A percentile compares a stretch with the other conserved stretches of the same genome.
Evolutionary conservation across 2,113 vertebrate species (phyloP).

Genomic region (Marcusenius ussheri): DNA sequence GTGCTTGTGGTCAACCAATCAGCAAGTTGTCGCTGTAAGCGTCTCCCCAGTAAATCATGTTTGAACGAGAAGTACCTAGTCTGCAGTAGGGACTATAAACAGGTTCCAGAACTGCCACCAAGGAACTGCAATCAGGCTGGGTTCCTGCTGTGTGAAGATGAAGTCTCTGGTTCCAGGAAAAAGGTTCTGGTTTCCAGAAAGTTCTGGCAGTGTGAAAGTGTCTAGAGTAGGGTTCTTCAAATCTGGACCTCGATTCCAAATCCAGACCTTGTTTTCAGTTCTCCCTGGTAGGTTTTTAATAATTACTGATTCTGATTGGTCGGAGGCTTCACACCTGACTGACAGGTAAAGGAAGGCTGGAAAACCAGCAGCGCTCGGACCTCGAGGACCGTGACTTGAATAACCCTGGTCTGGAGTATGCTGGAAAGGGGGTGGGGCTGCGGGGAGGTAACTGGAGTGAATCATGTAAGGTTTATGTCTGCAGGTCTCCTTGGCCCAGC

Average conservation of each 20-base stretch:
- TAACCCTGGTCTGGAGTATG: neutral
- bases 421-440: neutral
- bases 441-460: neutral
- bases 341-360: too few species aligned
- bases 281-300: too few species aligned
- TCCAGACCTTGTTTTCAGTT: too few species aligned
- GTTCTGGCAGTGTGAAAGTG: neutral
- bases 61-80: neutral
- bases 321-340: too few species aligned
- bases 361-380: too few species aligned
- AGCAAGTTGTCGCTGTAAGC: neutral
- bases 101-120: neutral
- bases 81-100: neutral
- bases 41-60: neutral
- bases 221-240: neutral
- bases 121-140: neutral
- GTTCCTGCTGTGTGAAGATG: neutral
- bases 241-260: too few species aligned
- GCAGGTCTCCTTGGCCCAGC: constrained; percentile 77
- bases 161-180: neutral
- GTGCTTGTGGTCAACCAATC: neutral
- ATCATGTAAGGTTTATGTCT: neutral
- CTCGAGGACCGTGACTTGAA: too few species aligned
- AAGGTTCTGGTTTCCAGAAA: too few species aligned
- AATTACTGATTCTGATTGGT: too few species aligned